These are phyloP conservation scores for Oegoconia quadripuncta DNA, from an alignment of 2,888 invertebrate species.

Conservation along the genomic window DNA sequence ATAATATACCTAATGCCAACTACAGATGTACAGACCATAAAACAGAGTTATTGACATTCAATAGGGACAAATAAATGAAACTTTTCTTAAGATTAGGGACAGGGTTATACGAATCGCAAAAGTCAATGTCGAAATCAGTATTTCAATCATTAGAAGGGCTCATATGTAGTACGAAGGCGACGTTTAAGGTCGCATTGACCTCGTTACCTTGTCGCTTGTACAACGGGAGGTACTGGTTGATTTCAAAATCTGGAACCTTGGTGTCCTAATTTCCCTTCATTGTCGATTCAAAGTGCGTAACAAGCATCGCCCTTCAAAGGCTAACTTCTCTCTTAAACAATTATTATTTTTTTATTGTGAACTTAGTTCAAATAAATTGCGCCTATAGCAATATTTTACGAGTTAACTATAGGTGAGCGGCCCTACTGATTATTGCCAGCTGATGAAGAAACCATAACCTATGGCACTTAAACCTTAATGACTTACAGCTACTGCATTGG, in stretches of 20 bases:
- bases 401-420: neutral
- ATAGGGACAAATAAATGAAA: conserved; percentile 2
- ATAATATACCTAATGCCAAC: no score
- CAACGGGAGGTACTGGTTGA: conserved; percentile 55
- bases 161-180: conserved; percentile 62
- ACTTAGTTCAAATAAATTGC: neutral
- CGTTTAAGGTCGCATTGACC: conserved; percentile 65
- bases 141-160: conserved; percentile 72
- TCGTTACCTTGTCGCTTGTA: conserved; percentile 57
- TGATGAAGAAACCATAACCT: neutral
- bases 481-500: conserved; percentile 72
- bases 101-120: conserved; percentile 55
- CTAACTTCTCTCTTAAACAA: conserved; percentile 33
- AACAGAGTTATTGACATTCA: neutral
- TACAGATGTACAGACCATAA: neutral
- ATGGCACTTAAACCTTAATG: conserved; percentile 11
- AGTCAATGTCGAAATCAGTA: conserved; percentile 64
- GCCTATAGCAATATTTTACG: neutral
- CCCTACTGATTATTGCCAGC: neutral
- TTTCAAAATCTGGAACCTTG: conserved; percentile 75
- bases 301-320: conserved; percentile 67
- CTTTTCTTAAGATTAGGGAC: conserved; percentile 41
- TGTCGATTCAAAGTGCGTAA: conserved; percentile 72
- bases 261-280: conserved; percentile 75
- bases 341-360: neutral